Conservation (phyloP, 2,113 vertebrate genomes). For the Hydropotes inermis region DNA sequence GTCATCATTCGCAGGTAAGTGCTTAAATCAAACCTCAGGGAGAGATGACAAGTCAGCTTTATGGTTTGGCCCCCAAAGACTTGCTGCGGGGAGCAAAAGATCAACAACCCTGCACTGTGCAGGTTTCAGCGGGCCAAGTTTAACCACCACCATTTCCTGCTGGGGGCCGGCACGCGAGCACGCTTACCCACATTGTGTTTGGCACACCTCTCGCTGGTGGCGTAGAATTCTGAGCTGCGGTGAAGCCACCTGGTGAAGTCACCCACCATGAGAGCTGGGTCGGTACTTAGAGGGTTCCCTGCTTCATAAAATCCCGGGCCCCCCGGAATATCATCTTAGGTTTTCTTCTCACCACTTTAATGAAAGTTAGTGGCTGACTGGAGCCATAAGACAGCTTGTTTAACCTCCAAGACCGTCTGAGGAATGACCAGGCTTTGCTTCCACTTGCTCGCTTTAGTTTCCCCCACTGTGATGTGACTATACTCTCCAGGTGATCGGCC, state of each 20-base stretch:
- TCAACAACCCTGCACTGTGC: constrained; percentile 46
- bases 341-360: constrained; percentile 72
- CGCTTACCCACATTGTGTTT: not conserved
- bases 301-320: constrained; percentile 38
- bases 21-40: constrained; percentile 59
- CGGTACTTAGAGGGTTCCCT: not conserved
- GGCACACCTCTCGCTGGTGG: not conserved
- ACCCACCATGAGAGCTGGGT: not conserved
- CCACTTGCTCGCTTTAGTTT: not conserved
- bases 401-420: constrained; percentile 70
- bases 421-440: constrained; percentile 74
- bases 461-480: not conserved
- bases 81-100: constrained; percentile 57
- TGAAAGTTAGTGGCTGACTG: constrained; percentile 56
- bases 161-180: constrained; percentile 15
- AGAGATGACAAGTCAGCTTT: constrained; percentile 65
- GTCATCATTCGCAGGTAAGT: constrained; percentile 36
- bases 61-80: constrained; percentile 59
- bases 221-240: not conserved
- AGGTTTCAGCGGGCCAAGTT: constrained; percentile 47
- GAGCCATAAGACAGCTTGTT: constrained; percentile 66
- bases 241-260: not conserved
- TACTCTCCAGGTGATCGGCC: constrained; percentile 58
- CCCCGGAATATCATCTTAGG: constrained; percentile 51
- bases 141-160: constrained; percentile 62